Base-by-base conservation (phyloP, 2,797 vertebrate species). In the Enteromius afrohamiltoni region DNA sequence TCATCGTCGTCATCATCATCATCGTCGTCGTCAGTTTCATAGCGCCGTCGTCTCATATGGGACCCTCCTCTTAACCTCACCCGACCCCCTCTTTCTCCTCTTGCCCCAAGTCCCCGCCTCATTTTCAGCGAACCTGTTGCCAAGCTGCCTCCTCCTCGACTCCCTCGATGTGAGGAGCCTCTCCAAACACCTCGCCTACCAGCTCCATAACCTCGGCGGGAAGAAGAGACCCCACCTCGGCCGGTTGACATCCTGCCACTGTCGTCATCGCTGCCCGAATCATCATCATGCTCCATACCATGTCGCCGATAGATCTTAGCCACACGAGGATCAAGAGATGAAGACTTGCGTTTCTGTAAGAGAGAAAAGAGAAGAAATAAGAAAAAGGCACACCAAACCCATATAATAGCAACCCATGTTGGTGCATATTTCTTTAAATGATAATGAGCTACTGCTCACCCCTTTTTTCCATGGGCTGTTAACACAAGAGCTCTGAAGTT, bases 221-320 rank as follows among this genome's bases (percentile, higher is more conserved):
- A 93, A 75, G 93, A 93, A 89, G 92, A 95, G 86, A 40, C 70
- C 4, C 90, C 91, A 0, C 90, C 91, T 40, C 93, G 91, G 76
- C 94, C 93, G 19, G 26, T 91, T 90, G 88, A 92, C 94, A 0
- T 93, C 67, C 91, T 92, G 21, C 92, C 90, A 0, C 80, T 83
- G 29, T 89, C 88, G 0, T 89, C 90, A 5, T 95, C 95, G 0
- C 92, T 94, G 70, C 73, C 94, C 0, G 92, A 88, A 67, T 96
- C 93, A 88, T 94, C 82, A 85, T 95, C 94, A 0, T 83, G 92
- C 58, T 91, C 93, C 89, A 94, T 93, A 58, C 92, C 91, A n/a
- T 94, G 94, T 0, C 92, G 90, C 5, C 95, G 84, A 85, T 92
- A 94, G 62, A 95, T 94, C 88, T 95, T 96, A 0, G 95, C 91